Percentiles rank a stretch among this genome's conserved stretches.
phyloP scores from a whole-genome alignment of 2,797 vertebrate species.

The Hafferia zeledoni region DNA sequence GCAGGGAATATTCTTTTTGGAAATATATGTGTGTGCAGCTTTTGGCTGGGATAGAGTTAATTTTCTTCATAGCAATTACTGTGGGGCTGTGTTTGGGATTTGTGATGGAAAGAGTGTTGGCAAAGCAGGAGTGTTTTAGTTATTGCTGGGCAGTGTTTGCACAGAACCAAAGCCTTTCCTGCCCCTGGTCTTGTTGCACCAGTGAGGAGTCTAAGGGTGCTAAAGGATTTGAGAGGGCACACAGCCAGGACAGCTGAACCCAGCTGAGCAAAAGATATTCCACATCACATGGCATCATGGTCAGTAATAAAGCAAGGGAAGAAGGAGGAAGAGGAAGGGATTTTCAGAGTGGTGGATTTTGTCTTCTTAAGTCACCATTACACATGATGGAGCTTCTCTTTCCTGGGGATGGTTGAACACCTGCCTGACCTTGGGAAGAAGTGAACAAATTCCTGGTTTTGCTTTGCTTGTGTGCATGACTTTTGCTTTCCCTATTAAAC shows the following conservation, averaged over 20 bases:
- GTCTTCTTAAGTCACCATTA: too few species aligned
- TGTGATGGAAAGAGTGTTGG: neutral
- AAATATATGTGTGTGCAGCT: neutral
- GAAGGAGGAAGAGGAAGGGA: neutral
- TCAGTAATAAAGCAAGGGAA: neutral
- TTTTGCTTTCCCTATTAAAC: neutral
- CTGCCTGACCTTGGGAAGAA: neutral
- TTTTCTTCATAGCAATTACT: neutral
- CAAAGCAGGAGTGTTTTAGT: neutral
- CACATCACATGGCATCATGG: neutral
- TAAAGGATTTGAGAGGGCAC: neutral
- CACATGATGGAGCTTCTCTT: rapidly evolving
- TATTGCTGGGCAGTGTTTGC: neutral
- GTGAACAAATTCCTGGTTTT: neutral
- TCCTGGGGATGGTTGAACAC: neutral
- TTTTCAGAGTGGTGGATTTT: neutral
- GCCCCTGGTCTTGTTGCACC: too few species aligned
- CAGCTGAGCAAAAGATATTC: neutral
- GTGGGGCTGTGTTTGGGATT: neutral
- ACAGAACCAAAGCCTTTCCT: neutral
- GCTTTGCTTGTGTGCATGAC: neutral
- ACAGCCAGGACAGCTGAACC: neutral
- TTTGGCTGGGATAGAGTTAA: neutral
- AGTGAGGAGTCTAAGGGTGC: neutral
- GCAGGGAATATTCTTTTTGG: neutral